Evolutionary conservation across 1,140 invertebrate species (phyloP).

Genomic region (Scaptomyza hsui): DNA sequence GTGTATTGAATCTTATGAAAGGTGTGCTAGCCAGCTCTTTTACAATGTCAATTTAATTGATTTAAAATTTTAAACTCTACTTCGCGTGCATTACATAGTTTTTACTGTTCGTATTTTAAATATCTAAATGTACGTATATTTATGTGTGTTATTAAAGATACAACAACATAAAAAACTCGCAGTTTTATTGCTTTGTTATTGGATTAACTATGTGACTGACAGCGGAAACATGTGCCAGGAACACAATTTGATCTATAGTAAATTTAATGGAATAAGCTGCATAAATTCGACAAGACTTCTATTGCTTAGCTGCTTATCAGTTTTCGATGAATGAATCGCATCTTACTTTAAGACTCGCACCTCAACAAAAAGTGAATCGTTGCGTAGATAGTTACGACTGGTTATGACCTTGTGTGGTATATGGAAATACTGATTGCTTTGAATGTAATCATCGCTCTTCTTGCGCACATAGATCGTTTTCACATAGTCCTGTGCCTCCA

Average conservation of each 20-base stretch:
- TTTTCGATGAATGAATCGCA: background rate
- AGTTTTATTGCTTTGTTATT: too few relatives aligned
- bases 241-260: too few relatives aligned
- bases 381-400: slow-evolving; percentile 87
- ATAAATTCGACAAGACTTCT: background rate
- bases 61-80: background rate
- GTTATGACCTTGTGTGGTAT: slow-evolving; percentile 88
- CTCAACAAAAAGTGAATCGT: slow-evolving; percentile 88
- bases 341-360: slow-evolving; percentile 85
- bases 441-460: slow-evolving; percentile 85
- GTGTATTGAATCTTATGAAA: slow-evolving; percentile 3
- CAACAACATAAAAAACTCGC: background rate
- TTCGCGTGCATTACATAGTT: background rate
- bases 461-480: slow-evolving; percentile 84
- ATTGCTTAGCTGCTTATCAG: background rate
- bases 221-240: too few relatives aligned
- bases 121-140: slow-evolving; percentile 5
- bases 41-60: slow-evolving; percentile 5
- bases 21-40: background rate
- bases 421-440: slow-evolving; percentile 89
- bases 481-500: slow-evolving; percentile 85
- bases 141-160: slow-evolving; percentile 25
- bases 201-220: too few relatives aligned
- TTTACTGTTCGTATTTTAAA: slow-evolving; percentile 18
- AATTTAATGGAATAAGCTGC: background rate